Evolutionary conservation across 2,888 invertebrate species (phyloP), one percentile per base, ranked within the genome.

Genomic region (Agriopis leucophaearia): DNA sequence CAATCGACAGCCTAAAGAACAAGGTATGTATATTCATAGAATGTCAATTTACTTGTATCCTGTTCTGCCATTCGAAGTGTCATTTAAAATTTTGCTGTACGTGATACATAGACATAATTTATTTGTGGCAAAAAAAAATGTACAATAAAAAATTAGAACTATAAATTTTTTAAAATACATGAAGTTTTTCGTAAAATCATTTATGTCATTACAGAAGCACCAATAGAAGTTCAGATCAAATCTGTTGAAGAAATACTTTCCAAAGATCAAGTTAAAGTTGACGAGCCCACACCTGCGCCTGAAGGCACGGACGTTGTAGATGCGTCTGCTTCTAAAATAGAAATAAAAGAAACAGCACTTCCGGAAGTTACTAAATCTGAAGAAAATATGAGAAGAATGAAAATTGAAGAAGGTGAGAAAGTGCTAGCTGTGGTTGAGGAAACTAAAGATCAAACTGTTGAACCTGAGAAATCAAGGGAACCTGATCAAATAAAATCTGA

Each of bases 1-100:
- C 38, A 72, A 70, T 38, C 59, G 52, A 10, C 47, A 70, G 52
- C 70, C 69, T 13, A 78, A 77, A 74, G 76, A 77, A 69, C 62
- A 56, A 65, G 65, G 66, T 71, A 68, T 60, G 58, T 62, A 42
- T 54, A 45, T 2, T 55, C 15, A 15, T 40, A 6, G 16, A 52
- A 60, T 36, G 35, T 35, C 8, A 36, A 50, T 15, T 45, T 47
- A 44, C 16, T 16, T 16, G 16, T n/a, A 38, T 27, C 38, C 0
- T 10, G 38, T 38, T 27, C 3, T 27, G 4, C 27, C 27, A 5
- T 27, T 27, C 27, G 3, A 3, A 27, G 18, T 27, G 18, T 27
- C 1, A 27, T 2, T 27, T 27, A 27, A 27, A 27, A 27, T 27
- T 27, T 27, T 27, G 18, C 18, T 3, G 18, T 2, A 27, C 27